Percentiles rank a stretch among this genome's conserved stretches.
Evolutionary conservation across 2,113 vertebrate genomes (phyloP).

Genomic region (Columbina picui): DNA sequence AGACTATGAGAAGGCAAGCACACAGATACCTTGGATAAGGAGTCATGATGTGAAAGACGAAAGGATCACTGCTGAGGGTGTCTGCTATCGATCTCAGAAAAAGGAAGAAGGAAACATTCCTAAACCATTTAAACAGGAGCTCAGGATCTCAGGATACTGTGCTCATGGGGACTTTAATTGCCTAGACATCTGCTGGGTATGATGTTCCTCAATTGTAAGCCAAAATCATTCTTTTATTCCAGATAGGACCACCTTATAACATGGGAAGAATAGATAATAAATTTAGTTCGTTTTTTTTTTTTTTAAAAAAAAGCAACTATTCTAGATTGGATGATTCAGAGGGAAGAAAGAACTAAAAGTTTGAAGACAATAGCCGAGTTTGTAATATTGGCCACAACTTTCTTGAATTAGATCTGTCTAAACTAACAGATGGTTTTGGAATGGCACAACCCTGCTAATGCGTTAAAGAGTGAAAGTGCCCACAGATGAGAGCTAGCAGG

Average conservation of each 20-base stretch:
- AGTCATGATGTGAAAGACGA: background rate
- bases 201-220: background rate
- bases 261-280: background rate
- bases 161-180: background rate
- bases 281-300: too few species aligned
- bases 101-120: background rate
- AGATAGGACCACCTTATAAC: background rate
- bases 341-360: background rate
- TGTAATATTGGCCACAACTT: background rate
- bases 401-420: background rate
- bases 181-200: background rate
- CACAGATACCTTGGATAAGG: background rate
- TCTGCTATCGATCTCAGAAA: slow-evolving; percentile 6
- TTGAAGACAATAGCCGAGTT: background rate
- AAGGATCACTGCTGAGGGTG: slow-evolving; percentile 1
- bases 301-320: too few species aligned
- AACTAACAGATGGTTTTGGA: background rate
- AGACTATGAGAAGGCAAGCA: background rate
- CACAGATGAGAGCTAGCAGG: background rate
- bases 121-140: slow-evolving; percentile 7
- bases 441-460: background rate
- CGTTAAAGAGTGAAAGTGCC: background rate
- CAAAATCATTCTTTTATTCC: background rate
- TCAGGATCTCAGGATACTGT: background rate
- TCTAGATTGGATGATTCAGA: background rate